Evolutionary conservation across 2,888 invertebrate species (phyloP).

Genomic region (Opisthograptis luteolata): DNA sequence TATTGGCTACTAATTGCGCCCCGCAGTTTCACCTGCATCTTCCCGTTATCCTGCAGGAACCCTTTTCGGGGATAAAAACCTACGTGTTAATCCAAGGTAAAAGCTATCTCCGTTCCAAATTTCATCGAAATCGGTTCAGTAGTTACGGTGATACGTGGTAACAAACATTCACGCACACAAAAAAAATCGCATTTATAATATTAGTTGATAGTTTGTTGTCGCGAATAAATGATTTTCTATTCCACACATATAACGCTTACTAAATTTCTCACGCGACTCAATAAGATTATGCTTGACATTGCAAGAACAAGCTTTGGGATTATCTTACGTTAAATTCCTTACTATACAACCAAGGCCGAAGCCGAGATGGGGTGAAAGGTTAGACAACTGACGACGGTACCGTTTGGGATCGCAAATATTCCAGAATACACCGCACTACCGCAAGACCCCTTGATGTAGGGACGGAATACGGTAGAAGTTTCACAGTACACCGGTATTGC

Average conservation of each 20-base stretch:
- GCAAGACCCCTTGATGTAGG: constrained; percentile 5
- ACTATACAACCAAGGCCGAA: constrained; percentile 10
- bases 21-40: too few species aligned
- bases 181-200: background rate
- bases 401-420: constrained; percentile 4
- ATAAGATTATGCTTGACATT: constrained; percentile 18
- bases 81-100: too few species aligned
- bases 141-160: too few species aligned
- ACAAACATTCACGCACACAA: too few species aligned
- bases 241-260: too few species aligned
- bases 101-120: too few species aligned
- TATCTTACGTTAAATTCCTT: constrained; percentile 19
- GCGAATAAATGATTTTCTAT: too few species aligned
- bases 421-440: constrained; percentile 15
- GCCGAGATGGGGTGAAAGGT: constrained; percentile 16
- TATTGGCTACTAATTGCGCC: too few species aligned
- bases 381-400: constrained; percentile 27
- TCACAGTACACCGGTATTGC: background rate
- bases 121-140: too few species aligned
- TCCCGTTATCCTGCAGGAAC: too few species aligned
- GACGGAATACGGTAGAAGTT: constrained; percentile 6
- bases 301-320: constrained; percentile 20
- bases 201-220: too few species aligned
- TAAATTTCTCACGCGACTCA: constrained; percentile 2
- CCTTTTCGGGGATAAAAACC: too few species aligned